Evolutionary conservation across 2,888 invertebrate species (phyloP), one percentile per base, ranked within the genome.

Genomic region (Eupithecia dodoneata): DNA sequence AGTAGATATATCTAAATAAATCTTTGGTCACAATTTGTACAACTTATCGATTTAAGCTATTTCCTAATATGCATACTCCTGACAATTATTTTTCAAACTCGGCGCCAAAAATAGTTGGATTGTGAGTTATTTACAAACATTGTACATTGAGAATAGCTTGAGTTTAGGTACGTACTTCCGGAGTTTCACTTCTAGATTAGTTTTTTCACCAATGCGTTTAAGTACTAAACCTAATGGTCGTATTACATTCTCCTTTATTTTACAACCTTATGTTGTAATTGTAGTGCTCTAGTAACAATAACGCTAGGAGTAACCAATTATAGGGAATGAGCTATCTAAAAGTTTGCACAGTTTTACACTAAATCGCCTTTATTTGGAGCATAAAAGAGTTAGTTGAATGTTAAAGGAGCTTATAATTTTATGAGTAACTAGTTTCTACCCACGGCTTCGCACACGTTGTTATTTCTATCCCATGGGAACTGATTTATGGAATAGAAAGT

Each of bases 211-310:
- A 55, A 47, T 6, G 45, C 30, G 42, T 45, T 71, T 74, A 63
- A 10, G 70, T 73, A 77, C 52, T 72, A 77, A 72, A 72, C 72
- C 81, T 82, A 81, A 82, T 83, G 73, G 65, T 80, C 74, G 80
- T 83, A 85, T 83, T 83, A 82, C 81, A 76, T 82, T 80, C 18
- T 49, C 79, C 79, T 83, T 82, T 81, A 81, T 81, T 79, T 78
- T 78, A 73, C 76, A 70, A 75, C 78, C 76, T 71, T 80, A 78
- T 76, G 72, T 70, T 73, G 77, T 80, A 80, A 78, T 80, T 72
- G 79, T 80, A 75, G 74, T 80, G 44, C 67, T 69, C 15, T n/a
- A 71, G 74, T 78, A 78, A 79, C 71, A 79, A 63, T 73, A 77
- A 76, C 69, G 55, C 52, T 63, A 59, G 15, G 63, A 52, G 75